Conservation (phyloP, 2,888 invertebrate genomes). For the Hirtodrosophila histrioides region DNA sequence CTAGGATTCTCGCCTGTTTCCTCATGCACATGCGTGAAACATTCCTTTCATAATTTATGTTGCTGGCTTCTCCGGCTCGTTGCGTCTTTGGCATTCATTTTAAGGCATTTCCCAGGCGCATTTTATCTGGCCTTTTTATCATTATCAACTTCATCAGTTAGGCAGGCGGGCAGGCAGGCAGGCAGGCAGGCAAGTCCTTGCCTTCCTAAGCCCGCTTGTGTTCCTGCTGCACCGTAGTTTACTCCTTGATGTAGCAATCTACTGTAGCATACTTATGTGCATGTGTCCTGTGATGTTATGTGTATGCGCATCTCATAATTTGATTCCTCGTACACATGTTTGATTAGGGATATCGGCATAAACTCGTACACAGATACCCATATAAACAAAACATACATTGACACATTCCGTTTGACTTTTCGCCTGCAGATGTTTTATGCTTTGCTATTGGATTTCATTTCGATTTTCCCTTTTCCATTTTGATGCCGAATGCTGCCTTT, state of each 20-base stretch:
- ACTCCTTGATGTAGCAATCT: conserved; percentile 12
- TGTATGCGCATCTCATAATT: conserved; percentile 55
- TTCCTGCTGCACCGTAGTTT: conserved; percentile 23
- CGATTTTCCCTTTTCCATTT: conserved; percentile 26
- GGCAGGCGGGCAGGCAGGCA: conserved; percentile 29
- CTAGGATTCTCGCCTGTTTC: conserved; percentile 23
- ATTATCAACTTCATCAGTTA: conserved; percentile 71
- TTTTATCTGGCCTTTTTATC: conserved; percentile 57
- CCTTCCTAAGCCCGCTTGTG: conserved; percentile 5
- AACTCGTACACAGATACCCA: conserved; percentile 1
- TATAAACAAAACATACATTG: conserved; percentile 3
- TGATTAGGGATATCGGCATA: conserved; percentile 62
- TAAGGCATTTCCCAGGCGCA: conserved; percentile 50
- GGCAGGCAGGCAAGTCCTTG: conserved; percentile 8
- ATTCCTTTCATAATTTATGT: conserved; percentile 77
- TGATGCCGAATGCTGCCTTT: conserved; percentile 39
- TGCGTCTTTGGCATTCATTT: conserved; percentile 50
- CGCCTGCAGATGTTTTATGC: conserved; percentile 57
- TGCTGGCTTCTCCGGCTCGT: conserved; percentile 25
- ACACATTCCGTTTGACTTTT: conserved; percentile 18
- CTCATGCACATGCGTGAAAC: conserved; percentile 73
- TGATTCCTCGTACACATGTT: conserved; percentile 53
- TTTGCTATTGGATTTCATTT: conserved; percentile 53
- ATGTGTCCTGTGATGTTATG: conserved; percentile 41
- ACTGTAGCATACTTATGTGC: conserved; percentile 49